These are phyloP conservation scores for Antitype chi DNA, from an alignment of 2,888 invertebrate genomes.

Conservation along the genomic window DNA sequence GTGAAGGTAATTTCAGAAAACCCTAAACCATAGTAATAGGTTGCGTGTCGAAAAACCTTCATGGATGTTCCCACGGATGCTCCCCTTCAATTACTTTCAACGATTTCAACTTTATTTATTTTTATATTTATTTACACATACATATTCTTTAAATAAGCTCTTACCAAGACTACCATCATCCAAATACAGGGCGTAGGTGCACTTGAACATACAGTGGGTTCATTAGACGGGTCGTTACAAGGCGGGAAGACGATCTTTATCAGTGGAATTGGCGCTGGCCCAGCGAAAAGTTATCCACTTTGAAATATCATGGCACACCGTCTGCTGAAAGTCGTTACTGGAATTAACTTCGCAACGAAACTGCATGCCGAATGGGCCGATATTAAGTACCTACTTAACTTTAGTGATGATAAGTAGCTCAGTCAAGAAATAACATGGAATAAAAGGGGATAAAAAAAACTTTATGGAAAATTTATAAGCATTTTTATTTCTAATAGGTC, in stretches of 20 bases:
- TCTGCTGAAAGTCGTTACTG: conserved; percentile 64
- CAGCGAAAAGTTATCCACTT: conserved; percentile 81
- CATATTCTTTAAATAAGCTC: conserved; percentile 1
- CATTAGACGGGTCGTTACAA: conserved; percentile 70
- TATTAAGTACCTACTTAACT: conserved; percentile 19
- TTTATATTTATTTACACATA: too few species aligned
- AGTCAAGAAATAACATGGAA: neutral
- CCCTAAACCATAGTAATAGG: too few species aligned
- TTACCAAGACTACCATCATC: conserved; percentile 24
- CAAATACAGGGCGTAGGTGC: conserved; percentile 56
- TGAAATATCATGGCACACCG: conserved; percentile 78
- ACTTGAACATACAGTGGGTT: conserved; percentile 61
- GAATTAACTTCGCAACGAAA: conserved; percentile 53
- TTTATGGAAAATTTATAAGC: too few species aligned
- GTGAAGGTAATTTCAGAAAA: too few species aligned
- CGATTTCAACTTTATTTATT: neutral
- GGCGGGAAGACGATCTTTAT: conserved; percentile 71
- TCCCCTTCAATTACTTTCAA: neutral
- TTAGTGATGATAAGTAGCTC: neutral
- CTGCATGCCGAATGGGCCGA: conserved; percentile 31
- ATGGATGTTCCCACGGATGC: too few species aligned
- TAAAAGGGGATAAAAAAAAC: neutral
- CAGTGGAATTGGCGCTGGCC: conserved; percentile 75
- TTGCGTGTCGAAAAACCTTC: neutral
- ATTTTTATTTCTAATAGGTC: too few species aligned